phyloP scores from a whole-genome alignment of 2,797 vertebrate genomes.

The Chelmon rostratus region DNA sequence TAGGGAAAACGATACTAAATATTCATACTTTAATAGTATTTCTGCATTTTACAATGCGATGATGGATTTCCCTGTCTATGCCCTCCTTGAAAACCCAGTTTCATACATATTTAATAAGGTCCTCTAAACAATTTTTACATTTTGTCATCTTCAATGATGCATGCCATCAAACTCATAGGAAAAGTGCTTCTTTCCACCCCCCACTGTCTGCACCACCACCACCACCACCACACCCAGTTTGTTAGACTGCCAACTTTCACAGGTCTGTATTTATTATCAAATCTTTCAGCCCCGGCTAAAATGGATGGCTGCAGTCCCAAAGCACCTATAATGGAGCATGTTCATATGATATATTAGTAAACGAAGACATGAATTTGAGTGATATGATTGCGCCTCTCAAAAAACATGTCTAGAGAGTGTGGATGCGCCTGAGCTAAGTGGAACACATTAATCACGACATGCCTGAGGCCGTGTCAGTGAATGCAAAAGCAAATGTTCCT shows the following conservation, averaged over 20 bases:
- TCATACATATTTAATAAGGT: slow-evolving; percentile 88
- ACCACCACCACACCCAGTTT: slow-evolving; percentile 53
- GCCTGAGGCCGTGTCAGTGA: slow-evolving; percentile 58
- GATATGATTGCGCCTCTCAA: slow-evolving; percentile 61
- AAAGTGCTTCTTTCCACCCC: slow-evolving; percentile 65
- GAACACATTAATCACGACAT: slow-evolving; percentile 75
- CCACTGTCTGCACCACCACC: slow-evolving; percentile 48
- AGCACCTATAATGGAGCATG: slow-evolving; percentile 58
- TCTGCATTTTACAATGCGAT: slow-evolving; percentile 83
- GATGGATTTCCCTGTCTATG: slow-evolving; percentile 87
- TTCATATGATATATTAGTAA: slow-evolving; percentile 70
- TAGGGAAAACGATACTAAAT: slow-evolving; percentile 78
- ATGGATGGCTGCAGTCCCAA: slow-evolving; percentile 54
- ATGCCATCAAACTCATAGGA: slow-evolving; percentile 81
- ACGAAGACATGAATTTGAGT: slow-evolving; percentile 72
- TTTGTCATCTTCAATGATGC: slow-evolving; percentile 88
- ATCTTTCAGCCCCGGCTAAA: slow-evolving; percentile 70
- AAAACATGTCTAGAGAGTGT: slow-evolving; percentile 57
- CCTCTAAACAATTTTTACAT: slow-evolving; percentile 88
- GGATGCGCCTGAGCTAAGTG: slow-evolving; percentile 68
- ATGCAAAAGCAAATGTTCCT: slow-evolving; percentile 75
- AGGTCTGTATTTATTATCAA: slow-evolving; percentile 73
- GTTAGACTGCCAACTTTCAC: slow-evolving; percentile 63
- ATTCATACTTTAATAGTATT: slow-evolving; percentile 86
- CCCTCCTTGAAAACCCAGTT: slow-evolving; percentile 84